These are phyloP conservation scores for Microvelia longipes DNA, from an alignment of 1,140 invertebrate species.

Conservation along the genomic window DNA sequence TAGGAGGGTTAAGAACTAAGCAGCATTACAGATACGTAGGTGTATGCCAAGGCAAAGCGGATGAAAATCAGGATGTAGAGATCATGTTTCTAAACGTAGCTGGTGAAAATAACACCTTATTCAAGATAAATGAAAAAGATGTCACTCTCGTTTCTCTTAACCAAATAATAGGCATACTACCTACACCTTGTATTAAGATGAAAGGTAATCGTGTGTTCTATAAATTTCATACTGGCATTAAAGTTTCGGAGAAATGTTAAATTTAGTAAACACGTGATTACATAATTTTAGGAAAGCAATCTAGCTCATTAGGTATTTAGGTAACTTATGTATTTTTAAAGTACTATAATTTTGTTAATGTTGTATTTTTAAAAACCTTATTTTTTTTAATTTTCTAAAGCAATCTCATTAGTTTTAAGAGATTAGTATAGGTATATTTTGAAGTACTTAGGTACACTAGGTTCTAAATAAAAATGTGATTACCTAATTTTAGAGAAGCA, in stretches of 20 bases:
- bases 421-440: neutral
- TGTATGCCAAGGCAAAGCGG: neutral
- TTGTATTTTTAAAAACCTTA: neutral
- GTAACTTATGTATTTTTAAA: neutral
- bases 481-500: neutral
- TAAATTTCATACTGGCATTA: neutral
- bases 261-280: neutral
- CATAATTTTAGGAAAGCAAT: neutral
- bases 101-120: neutral
- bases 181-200: neutral
- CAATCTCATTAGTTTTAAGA: neutral
- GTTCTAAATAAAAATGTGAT: neutral
- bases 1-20: neutral
- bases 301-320: neutral
- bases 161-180: neutral
- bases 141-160: neutral
- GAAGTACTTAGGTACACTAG: neutral
- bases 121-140: neutral
- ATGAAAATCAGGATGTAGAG: neutral
- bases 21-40: neutral
- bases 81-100: neutral
- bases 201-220: neutral
- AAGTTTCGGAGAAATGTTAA: neutral
- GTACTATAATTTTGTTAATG: neutral
- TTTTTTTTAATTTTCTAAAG: neutral